These are phyloP conservation scores for Etia nguti DNA, from an alignment of 2,113 vertebrate species.

Conservation along the genomic window DNA sequence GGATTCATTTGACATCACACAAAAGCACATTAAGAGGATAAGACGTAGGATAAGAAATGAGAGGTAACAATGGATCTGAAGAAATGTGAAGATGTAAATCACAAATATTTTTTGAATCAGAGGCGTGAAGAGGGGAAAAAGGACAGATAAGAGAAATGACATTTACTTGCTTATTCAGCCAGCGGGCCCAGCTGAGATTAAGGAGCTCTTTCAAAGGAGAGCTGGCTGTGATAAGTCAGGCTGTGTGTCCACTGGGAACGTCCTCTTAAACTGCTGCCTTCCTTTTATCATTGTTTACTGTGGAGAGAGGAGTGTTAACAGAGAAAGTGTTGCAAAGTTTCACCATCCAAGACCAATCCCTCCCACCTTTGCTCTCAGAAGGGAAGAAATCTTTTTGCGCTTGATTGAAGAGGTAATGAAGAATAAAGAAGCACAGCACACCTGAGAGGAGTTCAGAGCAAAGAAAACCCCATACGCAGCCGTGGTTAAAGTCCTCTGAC, in stretches of 20 bases:
- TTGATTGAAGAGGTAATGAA: slow-evolving; percentile 13
- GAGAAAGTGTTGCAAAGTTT: neutral
- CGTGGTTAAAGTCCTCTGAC: neutral
- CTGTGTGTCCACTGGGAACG: slow-evolving; percentile 6
- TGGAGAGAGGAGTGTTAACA: neutral
- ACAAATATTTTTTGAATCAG: neutral
- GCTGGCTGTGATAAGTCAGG: slow-evolving; percentile 8
- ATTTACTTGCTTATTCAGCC: slow-evolving; percentile 36
- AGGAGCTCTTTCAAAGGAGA: slow-evolving; percentile 12
- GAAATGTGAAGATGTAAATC: neutral
- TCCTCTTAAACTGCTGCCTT: neutral
- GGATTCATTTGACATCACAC: neutral
- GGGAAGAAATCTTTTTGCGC: neutral
- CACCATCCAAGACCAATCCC: neutral
- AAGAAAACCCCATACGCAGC: neutral
- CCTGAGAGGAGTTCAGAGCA: neutral
- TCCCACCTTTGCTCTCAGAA: neutral
- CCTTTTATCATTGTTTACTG: slow-evolving; percentile 33
- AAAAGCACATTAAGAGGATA: neutral
- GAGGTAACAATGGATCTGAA: neutral
- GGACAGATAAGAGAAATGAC: slow-evolving; percentile 17
- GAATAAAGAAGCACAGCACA: neutral
- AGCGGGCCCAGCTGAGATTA: slow-evolving; percentile 1
- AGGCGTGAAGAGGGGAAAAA: neutral
- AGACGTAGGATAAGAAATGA: neutral